Conservation (phyloP, 1,140 invertebrate species). For the Hylyphantes graminicola region DNA sequence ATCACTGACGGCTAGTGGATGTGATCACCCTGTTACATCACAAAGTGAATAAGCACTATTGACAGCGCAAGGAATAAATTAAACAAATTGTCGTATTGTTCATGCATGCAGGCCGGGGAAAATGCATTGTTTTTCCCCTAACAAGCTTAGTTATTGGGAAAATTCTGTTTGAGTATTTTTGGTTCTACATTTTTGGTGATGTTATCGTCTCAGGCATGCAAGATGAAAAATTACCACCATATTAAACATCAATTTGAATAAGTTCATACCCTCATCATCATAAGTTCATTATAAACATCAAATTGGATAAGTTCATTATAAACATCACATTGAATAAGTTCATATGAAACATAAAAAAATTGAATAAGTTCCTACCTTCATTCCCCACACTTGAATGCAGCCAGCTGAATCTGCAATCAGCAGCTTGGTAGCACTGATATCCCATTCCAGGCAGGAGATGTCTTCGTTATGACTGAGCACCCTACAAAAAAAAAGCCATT, state of each 20-base stretch:
- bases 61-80: too few species aligned
- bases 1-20: too few species aligned
- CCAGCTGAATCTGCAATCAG: slow-evolving; percentile 81
- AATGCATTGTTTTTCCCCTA: too few species aligned
- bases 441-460: slow-evolving; percentile 86
- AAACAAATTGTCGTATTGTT: too few species aligned
- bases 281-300: neutral
- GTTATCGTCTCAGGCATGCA: too few species aligned
- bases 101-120: too few species aligned
- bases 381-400: slow-evolving; percentile 80
- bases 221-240: neutral
- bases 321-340: neutral
- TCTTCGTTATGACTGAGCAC: slow-evolving; percentile 70
- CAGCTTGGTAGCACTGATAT: slow-evolving; percentile 81
- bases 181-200: too few species aligned
- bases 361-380: slow-evolving; percentile 68
- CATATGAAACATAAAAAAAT: slow-evolving; percentile 16
- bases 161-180: too few species aligned
- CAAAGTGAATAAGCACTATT: too few species aligned
- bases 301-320: neutral
- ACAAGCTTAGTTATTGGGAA: too few species aligned
- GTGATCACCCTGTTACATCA: too few species aligned
- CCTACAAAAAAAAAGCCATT: slow-evolving; percentile 59
- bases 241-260: neutral
- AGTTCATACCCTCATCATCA: slow-evolving; percentile 69